Evolutionary conservation across 2,113 vertebrate species (phyloP), one percentile per base, ranked within the genome.

Genomic region (Microcebus tavaratra): DNA sequence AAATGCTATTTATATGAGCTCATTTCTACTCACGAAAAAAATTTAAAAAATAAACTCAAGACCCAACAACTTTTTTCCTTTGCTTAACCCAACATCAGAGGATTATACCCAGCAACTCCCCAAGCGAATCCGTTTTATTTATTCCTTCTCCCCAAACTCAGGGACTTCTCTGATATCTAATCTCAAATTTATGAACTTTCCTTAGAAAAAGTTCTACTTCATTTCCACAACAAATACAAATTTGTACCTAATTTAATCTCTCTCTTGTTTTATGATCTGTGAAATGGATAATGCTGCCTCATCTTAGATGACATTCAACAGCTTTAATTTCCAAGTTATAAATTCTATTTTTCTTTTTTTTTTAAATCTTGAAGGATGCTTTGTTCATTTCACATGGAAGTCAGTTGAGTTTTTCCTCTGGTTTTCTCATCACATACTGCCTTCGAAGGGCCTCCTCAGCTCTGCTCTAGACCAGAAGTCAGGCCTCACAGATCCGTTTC

Each of bases 1-100:
- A 98, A 98, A 98, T 98, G 94, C 76, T 98, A 96, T 98, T 98
- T 97, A 97, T 95, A 95, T 98, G 97, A 99, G 97, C 96, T 98
- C 98, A 98, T 98, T 98, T 98, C 96, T 98, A 92, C 95, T 98
- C 97, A 97, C 90, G 95, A 95, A 97, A 98, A 96, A 96, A 76
- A 79, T 63, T 85, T n/a, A 95, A 91, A 94, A 88, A 81, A 84
- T 95, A 80, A 86, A 83, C 63, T 73, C 79, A 57, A 45, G 79
- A 88, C 70, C 50, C 63, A 83, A 84, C 53, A 95, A 79, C 80
- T 57, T 96, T 96, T 88, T 92, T 83, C 79, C 91, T 95, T 94
- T 57, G 36, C 83, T 82, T 75, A 73, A 18, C 75, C 78, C 76
- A 36, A 70, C 31, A 67, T 70, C 63, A 75, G 45, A 97, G 29